Conservation (phyloP, 2,888 invertebrate species). For the Antheraea yamamai region DNA sequence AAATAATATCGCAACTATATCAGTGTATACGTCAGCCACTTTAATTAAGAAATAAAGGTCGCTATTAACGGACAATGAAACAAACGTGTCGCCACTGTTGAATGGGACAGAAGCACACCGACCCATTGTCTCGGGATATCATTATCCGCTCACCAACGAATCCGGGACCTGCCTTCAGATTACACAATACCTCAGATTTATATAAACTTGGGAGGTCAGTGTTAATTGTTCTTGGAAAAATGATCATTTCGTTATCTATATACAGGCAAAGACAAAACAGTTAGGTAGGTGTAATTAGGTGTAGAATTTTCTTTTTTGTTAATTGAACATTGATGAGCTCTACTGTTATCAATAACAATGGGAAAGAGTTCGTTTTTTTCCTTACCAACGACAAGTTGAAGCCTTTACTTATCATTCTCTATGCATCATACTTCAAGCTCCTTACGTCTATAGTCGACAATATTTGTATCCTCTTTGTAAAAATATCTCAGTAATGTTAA, state of each 20-base stretch:
- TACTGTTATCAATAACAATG: too few relatives aligned
- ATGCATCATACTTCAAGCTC: too few relatives aligned
- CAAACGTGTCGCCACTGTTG: conserved; percentile 58
- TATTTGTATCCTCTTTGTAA: too few relatives aligned
- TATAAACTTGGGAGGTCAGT: conserved; percentile 19
- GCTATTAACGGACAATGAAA: conserved; percentile 63
- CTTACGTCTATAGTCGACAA: too few relatives aligned
- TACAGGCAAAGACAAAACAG: too few relatives aligned
- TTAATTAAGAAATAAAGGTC: conserved; percentile 55
- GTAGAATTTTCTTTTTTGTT: too few relatives aligned
- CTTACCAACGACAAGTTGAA: too few relatives aligned
- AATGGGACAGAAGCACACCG: conserved; percentile 49
- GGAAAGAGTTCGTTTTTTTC: too few relatives aligned
- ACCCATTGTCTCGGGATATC: conserved; percentile 45
- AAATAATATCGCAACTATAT: not conserved
- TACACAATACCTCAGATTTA: not conserved
- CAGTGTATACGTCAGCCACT: conserved; percentile 40
- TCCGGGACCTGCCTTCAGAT: conserved; percentile 6
- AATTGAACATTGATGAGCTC: too few relatives aligned
- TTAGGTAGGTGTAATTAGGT: too few relatives aligned
- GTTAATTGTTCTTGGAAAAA: conserved; percentile 13
- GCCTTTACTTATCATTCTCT: too few relatives aligned
- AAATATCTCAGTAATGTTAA: too few relatives aligned
- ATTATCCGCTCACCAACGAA: conserved; percentile 35
- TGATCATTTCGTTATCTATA: not conserved